Base-by-base conservation (phyloP, 2,797 vertebrate genomes). In the Apogon hyalosoma region DNA sequence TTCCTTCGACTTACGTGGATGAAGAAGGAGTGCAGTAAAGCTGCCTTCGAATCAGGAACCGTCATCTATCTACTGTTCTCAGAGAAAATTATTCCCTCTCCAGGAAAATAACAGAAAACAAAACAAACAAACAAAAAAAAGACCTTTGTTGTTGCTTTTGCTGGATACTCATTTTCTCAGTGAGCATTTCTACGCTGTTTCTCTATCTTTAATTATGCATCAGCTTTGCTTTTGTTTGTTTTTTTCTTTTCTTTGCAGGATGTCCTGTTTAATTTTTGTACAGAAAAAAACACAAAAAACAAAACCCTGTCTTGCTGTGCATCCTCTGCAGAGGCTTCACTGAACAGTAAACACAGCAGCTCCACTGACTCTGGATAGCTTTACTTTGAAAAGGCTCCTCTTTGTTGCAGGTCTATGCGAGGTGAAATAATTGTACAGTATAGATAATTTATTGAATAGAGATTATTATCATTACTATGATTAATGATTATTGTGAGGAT, bases 1-100 rank as follows among this genome's bases (percentile, higher is more conserved):
- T 99, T 79, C 98, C 98, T 45, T 99, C 98, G 0, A 99, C 98
- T 0, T 99, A 99, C 0, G 98, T 99, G 50, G 98, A 99, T 51
- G 98, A 99, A 80, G 98, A 99, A 70, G 96, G 95, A 0, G 86
- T 95, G 55, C 97, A 98, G 74, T 98, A 85, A 91, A 59, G 73
- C 56, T 80, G 65, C 53, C 73, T 75, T 64, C 61, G 73, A 83
- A 82, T 82, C 86, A 84, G 86, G 88, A 87, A 82, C 64, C 74
- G 58, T 75, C 76, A 74, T 75, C 75, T 72, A 68, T 75, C 85
- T 88, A 55, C 90, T 71, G 80, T 68, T 62, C 88, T 90, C 88
- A 79, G 82, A 86, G 87, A 80, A 86, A 86, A 89, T 78, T 69
- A 79, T 63, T 74, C 65, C 40, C 61, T 87, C 80, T 82, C 86